Percentiles rank a stretch among this genome's conserved stretches.
phyloP scores from a whole-genome alignment of 2,113 vertebrate genomes.

The Leucoraja erinaceus region DNA sequence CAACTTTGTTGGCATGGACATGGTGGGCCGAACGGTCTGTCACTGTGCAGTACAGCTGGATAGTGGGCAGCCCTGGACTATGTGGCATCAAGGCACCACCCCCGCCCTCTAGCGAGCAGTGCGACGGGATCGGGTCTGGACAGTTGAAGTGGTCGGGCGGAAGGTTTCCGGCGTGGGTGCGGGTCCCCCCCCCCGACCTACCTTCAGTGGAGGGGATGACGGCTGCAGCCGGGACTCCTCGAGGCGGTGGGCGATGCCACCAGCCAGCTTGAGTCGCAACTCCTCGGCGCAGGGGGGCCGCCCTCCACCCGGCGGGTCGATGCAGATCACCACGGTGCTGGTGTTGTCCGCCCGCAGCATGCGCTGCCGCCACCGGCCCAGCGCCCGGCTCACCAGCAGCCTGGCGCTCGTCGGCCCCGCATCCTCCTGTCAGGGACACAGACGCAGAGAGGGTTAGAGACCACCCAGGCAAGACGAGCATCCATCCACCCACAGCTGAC shows the following conservation, averaged over 20 bases:
- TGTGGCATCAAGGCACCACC: too few relatives aligned
- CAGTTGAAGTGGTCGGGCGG: too few relatives aligned
- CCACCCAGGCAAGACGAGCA: too few relatives aligned
- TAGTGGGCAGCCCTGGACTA: too few relatives aligned
- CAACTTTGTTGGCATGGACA: too few relatives aligned
- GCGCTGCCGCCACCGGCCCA: slow-evolving; percentile 87
- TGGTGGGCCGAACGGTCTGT: too few relatives aligned
- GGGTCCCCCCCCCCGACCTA: slow-evolving; percentile 40
- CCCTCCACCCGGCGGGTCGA: slow-evolving; percentile 62
- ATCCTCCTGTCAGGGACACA: slow-evolving; percentile 63
- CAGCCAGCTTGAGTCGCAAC: slow-evolving; percentile 74
- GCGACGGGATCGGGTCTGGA: too few relatives aligned
- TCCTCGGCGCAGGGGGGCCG: slow-evolving; percentile 72
- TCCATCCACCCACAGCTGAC: too few relatives aligned
- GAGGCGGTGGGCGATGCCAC: slow-evolving; percentile 65
- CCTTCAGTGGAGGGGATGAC: slow-evolving; percentile 72
- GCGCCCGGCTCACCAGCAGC: slow-evolving; percentile 78
- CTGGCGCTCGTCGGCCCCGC: slow-evolving; percentile 77
- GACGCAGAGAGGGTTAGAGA: too few relatives aligned
- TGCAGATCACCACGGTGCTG: slow-evolving; percentile 85
- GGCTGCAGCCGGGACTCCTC: slow-evolving; percentile 53
- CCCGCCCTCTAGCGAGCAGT: too few relatives aligned
- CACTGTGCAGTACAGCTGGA: too few relatives aligned
- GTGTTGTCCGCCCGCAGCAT: slow-evolving; percentile 97
- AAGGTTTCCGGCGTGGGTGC: too few relatives aligned